Evolutionary conservation across 2,888 invertebrate species (phyloP), one percentile per base, ranked within the genome.

Genomic region (Lepetodrilus schrolli): DNA sequence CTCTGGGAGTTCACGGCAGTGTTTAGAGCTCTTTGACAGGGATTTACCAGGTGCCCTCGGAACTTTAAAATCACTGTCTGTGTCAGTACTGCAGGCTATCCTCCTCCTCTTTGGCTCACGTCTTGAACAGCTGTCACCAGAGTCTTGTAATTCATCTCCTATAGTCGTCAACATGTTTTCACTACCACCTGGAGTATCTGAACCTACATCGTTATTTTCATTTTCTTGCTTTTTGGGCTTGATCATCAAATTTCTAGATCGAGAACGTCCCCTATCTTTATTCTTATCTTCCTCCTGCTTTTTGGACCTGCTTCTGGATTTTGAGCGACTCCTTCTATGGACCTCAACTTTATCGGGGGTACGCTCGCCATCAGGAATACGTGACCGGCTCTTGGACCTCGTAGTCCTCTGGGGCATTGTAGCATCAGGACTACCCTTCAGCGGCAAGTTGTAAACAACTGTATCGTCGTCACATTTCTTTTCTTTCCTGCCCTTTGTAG

Each of bases 371-470:
- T 20, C 38, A 38, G 38, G 4, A 20, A 21, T 30, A n/a, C 10
- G 4, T 5, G 21, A 47, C 30, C 43, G 10, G n/a, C 47, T 68
- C 26, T 26, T 47, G 1, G 68, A 68, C 30, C 43, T 21, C n/a
- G 58, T n/a, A 26, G 58, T 13, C 17, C 21, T 37, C 0, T 37
- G 17, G 23, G 8, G 3, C 8, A 47, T 47, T 10, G 21, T 66
- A 26, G 21, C 43, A 68, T 30, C 68, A 0, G 68, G 68, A 17
- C 68, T 68, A 13, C 68, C 68, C 47, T 68, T 68, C 47, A 68
- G n/a, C 13, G 68, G 68, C 43, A 68, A 17, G 43, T 23, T 68
- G 30, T 68, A 68, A 23, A 30, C 26, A 30, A 47, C 26, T n/a
- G 30, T 58, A 26, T 17, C 58, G 34, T 36, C 36, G 21, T 38